phyloP scores from a whole-genome alignment of 1,140 invertebrate genomes.

The Leptonema lineaticorne region DNA sequence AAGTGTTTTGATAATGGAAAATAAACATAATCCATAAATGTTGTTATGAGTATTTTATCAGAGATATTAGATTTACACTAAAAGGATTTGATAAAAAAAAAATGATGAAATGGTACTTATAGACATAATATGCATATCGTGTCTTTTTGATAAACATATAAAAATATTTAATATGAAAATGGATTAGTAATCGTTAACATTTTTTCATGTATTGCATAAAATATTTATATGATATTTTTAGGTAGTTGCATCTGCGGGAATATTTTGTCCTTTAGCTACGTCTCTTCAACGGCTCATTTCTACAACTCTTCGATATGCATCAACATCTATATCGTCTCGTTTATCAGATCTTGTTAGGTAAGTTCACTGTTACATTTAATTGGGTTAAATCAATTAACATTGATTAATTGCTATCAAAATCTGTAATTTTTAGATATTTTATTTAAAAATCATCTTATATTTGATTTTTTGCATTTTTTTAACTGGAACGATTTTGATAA shows the following conservation, averaged over 20 bases:
- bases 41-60: conserved; percentile 6
- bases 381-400: no score
- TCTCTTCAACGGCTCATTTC: conserved; percentile 50
- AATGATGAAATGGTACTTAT: background rate
- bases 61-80: conserved; percentile 14
- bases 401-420: no score
- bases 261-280: conserved; percentile 47
- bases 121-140: background rate
- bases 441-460: no score
- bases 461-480: background rate
- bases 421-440: no score
- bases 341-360: conserved; percentile 55
- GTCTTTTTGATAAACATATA: no score
- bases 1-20: conserved; percentile 34
- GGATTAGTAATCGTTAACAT: background rate
- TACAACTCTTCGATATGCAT: conserved; percentile 46
- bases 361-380: conserved; percentile 41
- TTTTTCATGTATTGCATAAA: background rate
- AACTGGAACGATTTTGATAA: background rate
- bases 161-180: no score
- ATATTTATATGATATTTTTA: conserved; percentile 10
- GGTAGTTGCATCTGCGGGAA: conserved; percentile 24
- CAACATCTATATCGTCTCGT: conserved; percentile 43
- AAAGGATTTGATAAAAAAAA: background rate
- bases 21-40: conserved; percentile 2